Base-by-base conservation (phyloP, 2,113 vertebrate species). In the Butastur rufipennis region DNA sequence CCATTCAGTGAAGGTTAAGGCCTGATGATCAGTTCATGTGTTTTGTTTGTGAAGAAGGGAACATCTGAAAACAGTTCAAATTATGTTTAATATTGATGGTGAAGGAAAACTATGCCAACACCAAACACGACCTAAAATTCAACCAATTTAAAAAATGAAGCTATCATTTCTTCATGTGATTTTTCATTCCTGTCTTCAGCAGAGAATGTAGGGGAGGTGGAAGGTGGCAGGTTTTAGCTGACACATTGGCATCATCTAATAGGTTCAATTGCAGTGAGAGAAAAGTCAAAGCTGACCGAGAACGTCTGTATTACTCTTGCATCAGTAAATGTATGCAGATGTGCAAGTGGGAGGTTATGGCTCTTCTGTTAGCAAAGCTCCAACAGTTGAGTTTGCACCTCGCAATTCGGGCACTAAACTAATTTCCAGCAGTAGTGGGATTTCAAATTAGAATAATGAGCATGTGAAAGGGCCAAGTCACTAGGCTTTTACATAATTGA, bases 301-400 rank as follows among this genome's bases (percentile, higher is more conserved):
- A 77, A 20, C 9, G 7, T 26, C 17, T 75, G 43, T 48, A 34
- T 75, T 38, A 66, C 13, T 78, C 73, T 27, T 81, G 20, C 56
- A 26, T 73, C 62, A 43, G 38, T 47, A 61, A 62, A 40, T 36
- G 19, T 38, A 9, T 0, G 0, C 36, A 82, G 38, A n/a, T 34
- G 25, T 52, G 47, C 56, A 80, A 25, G 53, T 66, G 59, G 52
- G 66, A 85, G 48, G 10, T 50, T 86, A 32, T 3, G 4, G 53
- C 85, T 75, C 38, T 88, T 73, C 59, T 88, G 11, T 48, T 43
- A 62, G 62, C 70, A 70, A 67, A 94, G 14, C 50, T 93, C 42
- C 45, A 45, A 6, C 27, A 63, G 47, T 20, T 1, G 0, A 10
- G 8, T 90, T 85, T 80, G 43, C 63, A 52, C 55, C 32, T 92